Conservation (phyloP, 2,888 invertebrate species). For the Zhengitettix transpicula region DNA sequence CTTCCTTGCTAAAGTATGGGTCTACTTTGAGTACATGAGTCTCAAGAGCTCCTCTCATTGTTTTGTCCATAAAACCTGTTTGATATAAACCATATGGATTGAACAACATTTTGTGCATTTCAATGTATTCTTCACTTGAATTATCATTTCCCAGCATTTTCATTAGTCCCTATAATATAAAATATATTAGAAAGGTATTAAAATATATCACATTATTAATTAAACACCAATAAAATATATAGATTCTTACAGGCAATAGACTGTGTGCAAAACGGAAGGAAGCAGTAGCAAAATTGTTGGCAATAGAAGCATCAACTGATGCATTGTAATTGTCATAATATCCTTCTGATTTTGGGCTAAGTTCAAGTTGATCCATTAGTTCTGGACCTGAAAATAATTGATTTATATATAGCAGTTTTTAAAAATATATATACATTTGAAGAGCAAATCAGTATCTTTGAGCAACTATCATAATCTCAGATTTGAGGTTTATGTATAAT, state of each 20-base stretch:
- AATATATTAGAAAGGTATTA: not conserved
- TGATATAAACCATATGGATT: constrained; percentile 58
- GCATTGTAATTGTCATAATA: constrained; percentile 42
- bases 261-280: constrained; percentile 85
- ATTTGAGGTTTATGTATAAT: too few species aligned
- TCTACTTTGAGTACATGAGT: constrained; percentile 45
- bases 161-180: constrained; percentile 43
- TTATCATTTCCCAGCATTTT: constrained; percentile 39
- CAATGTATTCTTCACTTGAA: constrained; percentile 38
- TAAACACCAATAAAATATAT: not conserved
- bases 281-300: constrained; percentile 70
- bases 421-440: too few species aligned
- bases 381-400: not conserved
- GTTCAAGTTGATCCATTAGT: constrained; percentile 35
- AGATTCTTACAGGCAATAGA: constrained; percentile 44
- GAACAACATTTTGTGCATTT: constrained; percentile 63
- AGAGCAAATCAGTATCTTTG: too few species aligned
- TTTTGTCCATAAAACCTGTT: constrained; percentile 39
- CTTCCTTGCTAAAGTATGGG: constrained; percentile 44
- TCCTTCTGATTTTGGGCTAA: constrained; percentile 32
- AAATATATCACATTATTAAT: not conserved
- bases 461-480: too few species aligned
- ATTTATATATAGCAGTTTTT: too few species aligned
- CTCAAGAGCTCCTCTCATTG: constrained; percentile 47
- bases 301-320: constrained; percentile 53